Percentiles rank a stretch among this genome's conserved stretches.
Evolutionary conservation across 2,113 vertebrate species (phyloP).

Genomic region (Poeciliopsis retropinna): DNA sequence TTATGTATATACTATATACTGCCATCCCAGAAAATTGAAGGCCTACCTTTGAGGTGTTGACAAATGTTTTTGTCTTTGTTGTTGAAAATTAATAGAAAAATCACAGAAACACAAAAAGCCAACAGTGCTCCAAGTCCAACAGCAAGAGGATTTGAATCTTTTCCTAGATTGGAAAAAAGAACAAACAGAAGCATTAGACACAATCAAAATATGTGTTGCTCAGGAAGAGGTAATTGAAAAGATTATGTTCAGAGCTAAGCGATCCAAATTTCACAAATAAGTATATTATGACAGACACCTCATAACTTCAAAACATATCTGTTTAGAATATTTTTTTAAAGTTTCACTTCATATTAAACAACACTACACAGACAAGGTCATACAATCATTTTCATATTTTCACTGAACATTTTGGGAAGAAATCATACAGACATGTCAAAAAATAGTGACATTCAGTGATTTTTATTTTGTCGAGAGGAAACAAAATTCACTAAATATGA

Average conservation of each 20-base stretch:
- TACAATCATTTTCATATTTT: no score
- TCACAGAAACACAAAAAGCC: constrained; percentile 2
- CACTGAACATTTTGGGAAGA: no score
- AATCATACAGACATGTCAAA: no score
- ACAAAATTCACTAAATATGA: no score
- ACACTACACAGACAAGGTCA: no score
- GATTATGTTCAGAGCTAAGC: neutral
- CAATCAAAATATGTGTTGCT: neutral
- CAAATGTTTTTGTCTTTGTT: neutral
- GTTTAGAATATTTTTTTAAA: no score
- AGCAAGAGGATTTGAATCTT: neutral
- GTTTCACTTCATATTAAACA: no score
- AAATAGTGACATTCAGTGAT: no score
- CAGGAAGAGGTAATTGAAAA: neutral
- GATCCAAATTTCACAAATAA: neutral
- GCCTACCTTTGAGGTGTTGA: constrained; percentile 12
- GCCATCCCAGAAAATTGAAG: neutral
- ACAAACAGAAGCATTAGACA: neutral
- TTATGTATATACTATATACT: neutral
- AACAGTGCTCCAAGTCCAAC: constrained; percentile 6
- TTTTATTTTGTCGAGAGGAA: no score
- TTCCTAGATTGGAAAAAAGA: neutral
- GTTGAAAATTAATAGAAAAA: neutral
- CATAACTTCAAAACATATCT: no score
- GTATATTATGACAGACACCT: no score